Evolutionary conservation across 2,888 invertebrate genomes (phyloP), one percentile per base, ranked within the genome.

Genomic region (Spodoptera exigua): DNA sequence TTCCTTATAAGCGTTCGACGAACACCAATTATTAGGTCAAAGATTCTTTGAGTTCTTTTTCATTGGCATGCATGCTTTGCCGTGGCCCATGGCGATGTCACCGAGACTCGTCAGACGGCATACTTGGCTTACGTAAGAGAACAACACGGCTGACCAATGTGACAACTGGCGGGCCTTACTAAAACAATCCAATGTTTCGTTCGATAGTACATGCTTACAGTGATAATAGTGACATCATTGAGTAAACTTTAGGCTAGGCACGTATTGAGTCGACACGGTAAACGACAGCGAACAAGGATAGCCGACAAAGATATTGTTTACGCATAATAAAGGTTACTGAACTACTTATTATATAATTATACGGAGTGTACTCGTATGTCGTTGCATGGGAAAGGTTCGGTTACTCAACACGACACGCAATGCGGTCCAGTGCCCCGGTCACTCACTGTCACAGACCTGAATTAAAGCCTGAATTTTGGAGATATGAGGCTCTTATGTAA

Each of bases 71-170:
- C 3, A 18, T 36, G 41, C 37, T 12, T 54, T 18, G 57, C 27
- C 49, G 36, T 49, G 12, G 59, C 51, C 61, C 54, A 46, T 46
- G 51, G 61, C 77, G 36, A 36, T 65, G 61, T 68, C 57, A 61
- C 47, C 32, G 52, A 70, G 54, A 75, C 55, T 57, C 41, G 59
- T 49, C 76, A 63, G 66, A 53, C 67, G 64, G 73, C 71, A 76
- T 69, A 75, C 71, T 74, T 72, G 70, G 44, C 61, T 90, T 89
- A 85, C 83, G 83, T 84, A 90, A 89, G 37, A 58, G 54, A 76
- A 71, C 74, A 75, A 74, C 75, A 74, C 27, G 54, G 82, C 81
- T 86, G 84, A 85, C 84, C 81, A 85, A 87, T 78, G 72, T 69
- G 72, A 76, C 74, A 73, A 57, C 27, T 40, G 27, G 43, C 57